Evolutionary conservation across 1,140 invertebrate species (phyloP).

Genomic region (Proctacanthus coquilletti): DNA sequence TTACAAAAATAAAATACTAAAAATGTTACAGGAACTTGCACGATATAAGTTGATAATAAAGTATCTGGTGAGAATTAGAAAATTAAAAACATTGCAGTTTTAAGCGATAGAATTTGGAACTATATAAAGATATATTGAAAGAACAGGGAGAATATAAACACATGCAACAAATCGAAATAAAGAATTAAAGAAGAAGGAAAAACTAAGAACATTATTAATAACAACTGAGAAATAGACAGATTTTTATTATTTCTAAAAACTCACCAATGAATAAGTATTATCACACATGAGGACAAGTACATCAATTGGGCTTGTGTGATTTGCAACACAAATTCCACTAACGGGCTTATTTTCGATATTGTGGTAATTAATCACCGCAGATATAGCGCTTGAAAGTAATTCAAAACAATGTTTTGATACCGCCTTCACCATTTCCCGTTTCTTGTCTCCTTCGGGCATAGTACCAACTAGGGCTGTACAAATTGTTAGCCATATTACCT

Average conservation of each 20-base stretch:
- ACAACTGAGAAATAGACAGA: neutral
- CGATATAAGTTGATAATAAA: too few relatives aligned
- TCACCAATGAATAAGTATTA: slow-evolving; percentile 94
- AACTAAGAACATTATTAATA: neutral
- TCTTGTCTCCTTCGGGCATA: slow-evolving; percentile 57
- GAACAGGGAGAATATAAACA: too few relatives aligned
- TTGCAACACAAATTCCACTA: slow-evolving; percentile 92
- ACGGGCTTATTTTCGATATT: slow-evolving; percentile 64
- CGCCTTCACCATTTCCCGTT: slow-evolving; percentile 59
- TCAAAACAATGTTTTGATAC: slow-evolving; percentile 80
- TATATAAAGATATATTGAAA: too few relatives aligned
- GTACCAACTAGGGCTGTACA: slow-evolving; percentile 74
- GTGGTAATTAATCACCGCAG: slow-evolving; percentile 81
- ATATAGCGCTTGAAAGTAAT: slow-evolving; percentile 71
- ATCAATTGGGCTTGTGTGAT: slow-evolving; percentile 98
- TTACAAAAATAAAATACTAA: too few relatives aligned
- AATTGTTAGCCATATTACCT: slow-evolving; percentile 70
- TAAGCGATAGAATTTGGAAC: too few relatives aligned
- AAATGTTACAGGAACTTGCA: too few relatives aligned
- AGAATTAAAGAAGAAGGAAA: too few relatives aligned
- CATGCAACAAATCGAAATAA: too few relatives aligned
- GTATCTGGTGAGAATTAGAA: too few relatives aligned
- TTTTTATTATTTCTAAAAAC: too few relatives aligned
- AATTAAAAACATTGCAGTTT: too few relatives aligned
- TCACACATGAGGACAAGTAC: slow-evolving; percentile 93